Base-by-base conservation (phyloP, 2,888 invertebrate genomes). In the Nesidiocoris tenuis region DNA sequence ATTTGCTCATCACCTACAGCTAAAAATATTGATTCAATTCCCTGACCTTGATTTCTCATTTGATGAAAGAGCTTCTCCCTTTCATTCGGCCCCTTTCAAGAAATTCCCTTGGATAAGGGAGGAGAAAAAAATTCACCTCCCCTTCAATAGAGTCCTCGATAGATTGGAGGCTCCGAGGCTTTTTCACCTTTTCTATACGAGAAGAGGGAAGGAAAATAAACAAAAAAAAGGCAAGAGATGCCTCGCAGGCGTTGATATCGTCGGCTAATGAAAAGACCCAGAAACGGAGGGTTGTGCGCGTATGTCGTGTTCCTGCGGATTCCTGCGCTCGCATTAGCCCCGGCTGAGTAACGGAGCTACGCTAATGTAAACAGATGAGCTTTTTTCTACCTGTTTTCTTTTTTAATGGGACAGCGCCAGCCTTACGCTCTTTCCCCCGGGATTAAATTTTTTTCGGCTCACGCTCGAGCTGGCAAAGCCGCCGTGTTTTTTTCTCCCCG, bases 301-400 rank as follows among this genome's bases (percentile, higher is more conserved):
- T 12, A 12, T 39, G 39, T 39, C 12, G 12, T 3, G 3, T 3
- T 7, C 12, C 3, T 39, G 39, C 39, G 39, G 39, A 39, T 7
- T 39, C 39, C 12, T 39, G 39, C 39, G 39, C 39, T 3, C 39
- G 12, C 39, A 39, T 39, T 39, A 39, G 39, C 39, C 39, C 39
- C 12, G 12, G 39, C 39, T 39, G 61, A 61, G 61, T 61, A 61
- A 61, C 61, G 61, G 61, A 61, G 5, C 61, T 17, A 2, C 18
- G 21, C 61, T 61, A 61, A 61, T 61, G 61, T 18, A 21, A 61
- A 61, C 61, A 61, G 61, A 61, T 61, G 61, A 61, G 61, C 18
- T 56, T 56, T 61, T 61, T 9, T 61, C 61, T 17, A 18, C 21
- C 21, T 61, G 21, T 9, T 16, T 61, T 18, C 56, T 56, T 21